These are phyloP conservation scores for Liopterus haemorrhoidalis DNA, from an alignment of 2,888 invertebrate genomes.

Conservation along the genomic window DNA sequence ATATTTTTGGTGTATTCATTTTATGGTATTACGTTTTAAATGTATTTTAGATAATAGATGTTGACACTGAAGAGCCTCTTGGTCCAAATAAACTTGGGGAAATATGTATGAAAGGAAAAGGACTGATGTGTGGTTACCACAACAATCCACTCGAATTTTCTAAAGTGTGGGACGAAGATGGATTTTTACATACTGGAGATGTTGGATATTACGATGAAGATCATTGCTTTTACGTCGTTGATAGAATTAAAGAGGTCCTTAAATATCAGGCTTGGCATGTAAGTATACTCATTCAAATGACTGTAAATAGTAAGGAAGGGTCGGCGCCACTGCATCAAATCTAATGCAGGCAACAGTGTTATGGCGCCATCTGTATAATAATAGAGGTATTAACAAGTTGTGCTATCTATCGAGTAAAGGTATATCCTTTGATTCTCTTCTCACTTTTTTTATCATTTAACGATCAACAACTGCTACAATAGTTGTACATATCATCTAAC, in stretches of 20 bases:
- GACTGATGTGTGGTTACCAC: conserved; percentile 46
- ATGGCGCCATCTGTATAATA: too few relatives aligned
- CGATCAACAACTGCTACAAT: too few relatives aligned
- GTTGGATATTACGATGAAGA: conserved; percentile 49
- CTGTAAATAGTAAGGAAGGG: too few relatives aligned
- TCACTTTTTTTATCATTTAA: too few relatives aligned
- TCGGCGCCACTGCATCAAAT: too few relatives aligned
- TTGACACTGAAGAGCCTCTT: conserved; percentile 43
- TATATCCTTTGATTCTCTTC: too few relatives aligned
- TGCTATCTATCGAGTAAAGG: too few relatives aligned
- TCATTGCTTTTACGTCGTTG: conserved; percentile 48
- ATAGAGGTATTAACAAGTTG: too few relatives aligned
- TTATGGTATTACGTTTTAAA: neutral
- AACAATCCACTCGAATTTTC: conserved; percentile 45
- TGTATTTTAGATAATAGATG: conserved; percentile 45
- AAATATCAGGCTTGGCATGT: conserved; percentile 51
- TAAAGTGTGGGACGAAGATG: conserved; percentile 45
- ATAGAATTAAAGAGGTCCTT: conserved; percentile 50
- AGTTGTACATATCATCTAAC: too few relatives aligned
- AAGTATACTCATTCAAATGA: too few relatives aligned
- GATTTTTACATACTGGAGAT: conserved; percentile 52
- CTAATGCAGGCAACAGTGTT: too few relatives aligned
- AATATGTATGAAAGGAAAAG: conserved; percentile 46
- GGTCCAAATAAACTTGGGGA: conserved; percentile 50
- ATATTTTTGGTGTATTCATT: neutral